Conservation (phyloP, 1,140 invertebrate genomes). For the Periplaneta americana region DNA sequence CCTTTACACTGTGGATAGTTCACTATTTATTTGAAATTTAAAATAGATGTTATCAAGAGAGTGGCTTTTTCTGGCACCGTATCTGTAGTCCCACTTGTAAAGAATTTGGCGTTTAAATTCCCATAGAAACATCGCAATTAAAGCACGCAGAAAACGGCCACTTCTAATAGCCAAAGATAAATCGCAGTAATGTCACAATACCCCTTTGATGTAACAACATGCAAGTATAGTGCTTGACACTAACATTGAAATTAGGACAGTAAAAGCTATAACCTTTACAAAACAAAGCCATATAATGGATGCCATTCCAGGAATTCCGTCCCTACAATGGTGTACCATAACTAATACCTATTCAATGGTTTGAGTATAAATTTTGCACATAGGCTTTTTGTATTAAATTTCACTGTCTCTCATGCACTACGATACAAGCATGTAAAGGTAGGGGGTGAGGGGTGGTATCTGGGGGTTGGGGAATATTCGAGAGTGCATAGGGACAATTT, state of each 20-base stretch:
- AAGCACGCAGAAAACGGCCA: no score
- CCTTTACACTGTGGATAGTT: no score
- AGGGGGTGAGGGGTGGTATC: neutral
- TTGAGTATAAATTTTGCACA: neutral
- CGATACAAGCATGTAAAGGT: neutral
- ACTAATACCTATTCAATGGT: neutral
- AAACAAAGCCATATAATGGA: neutral
- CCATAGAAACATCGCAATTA: no score
- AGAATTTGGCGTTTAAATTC: no score
- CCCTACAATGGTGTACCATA: neutral
- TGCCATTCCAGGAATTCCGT: neutral
- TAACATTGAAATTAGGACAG: neutral
- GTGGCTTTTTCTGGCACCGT: no score
- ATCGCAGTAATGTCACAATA: neutral
- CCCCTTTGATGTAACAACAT: neutral
- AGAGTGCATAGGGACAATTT: neutral
- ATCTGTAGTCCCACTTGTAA: no score
- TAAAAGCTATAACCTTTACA: neutral
- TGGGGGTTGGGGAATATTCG: no score
- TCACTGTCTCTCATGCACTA: neutral
- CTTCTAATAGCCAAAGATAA: no score
- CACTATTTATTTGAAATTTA: no score
- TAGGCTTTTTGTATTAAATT: neutral
- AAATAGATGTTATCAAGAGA: no score
- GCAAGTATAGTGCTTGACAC: neutral